These are phyloP conservation scores for Bombylius major DNA, from an alignment of 2,888 invertebrate species.

Conservation along the genomic window DNA sequence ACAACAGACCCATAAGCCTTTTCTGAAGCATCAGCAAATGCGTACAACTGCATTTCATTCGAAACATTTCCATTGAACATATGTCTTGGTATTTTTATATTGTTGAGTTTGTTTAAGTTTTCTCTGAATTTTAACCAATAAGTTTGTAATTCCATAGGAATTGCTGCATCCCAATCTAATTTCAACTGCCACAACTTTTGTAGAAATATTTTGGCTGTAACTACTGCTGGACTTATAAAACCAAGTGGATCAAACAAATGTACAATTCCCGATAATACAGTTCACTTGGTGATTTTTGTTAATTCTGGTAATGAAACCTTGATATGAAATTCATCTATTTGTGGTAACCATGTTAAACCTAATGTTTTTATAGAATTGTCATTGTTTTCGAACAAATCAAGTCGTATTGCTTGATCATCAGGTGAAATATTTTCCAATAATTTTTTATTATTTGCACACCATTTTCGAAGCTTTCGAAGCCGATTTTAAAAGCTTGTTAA, in stretches of 20 bases:
- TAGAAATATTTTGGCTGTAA: constrained; percentile 10
- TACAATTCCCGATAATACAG: constrained; percentile 4
- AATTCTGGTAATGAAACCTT: neutral
- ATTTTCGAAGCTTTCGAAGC: constrained; percentile 10
- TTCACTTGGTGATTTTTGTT: constrained; percentile 6
- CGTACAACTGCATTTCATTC: neutral
- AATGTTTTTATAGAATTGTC: constrained; percentile 4
- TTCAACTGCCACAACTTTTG: constrained; percentile 10
- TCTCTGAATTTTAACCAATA: too few relatives aligned
- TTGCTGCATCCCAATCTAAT: neutral
- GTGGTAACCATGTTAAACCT: constrained; percentile 8
- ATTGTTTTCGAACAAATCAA: neutral
- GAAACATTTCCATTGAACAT: neutral
- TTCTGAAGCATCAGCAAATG: neutral
- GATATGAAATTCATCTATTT: constrained; percentile 7
- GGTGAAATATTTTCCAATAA: neutral
- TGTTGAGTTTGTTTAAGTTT: too few relatives aligned
- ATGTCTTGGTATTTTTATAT: neutral
- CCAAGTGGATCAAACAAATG: constrained; percentile 12
- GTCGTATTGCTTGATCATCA: neutral
- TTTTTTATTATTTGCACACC: constrained; percentile 4
- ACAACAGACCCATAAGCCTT: neutral
- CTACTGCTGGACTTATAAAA: constrained; percentile 8
- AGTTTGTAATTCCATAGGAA: too few relatives aligned
- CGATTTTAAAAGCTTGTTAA: constrained; percentile 1